Conservation (phyloP, 2,888 invertebrate genomes). For the Parochlus steinenii region DNA sequence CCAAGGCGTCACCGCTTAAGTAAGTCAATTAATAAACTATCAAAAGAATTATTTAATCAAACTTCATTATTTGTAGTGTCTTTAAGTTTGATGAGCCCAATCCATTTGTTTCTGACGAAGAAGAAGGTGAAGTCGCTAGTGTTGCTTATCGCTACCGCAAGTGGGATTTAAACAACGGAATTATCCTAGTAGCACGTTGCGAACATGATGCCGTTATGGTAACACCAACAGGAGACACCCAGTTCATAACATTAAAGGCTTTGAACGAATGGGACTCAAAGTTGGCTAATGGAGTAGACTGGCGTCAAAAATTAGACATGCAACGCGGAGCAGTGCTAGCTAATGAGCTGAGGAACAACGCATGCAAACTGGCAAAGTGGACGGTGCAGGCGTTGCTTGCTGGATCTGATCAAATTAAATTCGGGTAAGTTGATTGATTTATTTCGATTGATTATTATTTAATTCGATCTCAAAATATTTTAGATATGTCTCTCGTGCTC, state of each 20-base stretch:
- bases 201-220: conserved; percentile 92
- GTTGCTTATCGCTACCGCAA: conserved; percentile 94
- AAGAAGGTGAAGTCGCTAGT: conserved; percentile 84
- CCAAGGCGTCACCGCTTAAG: conserved; percentile 1
- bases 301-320: conserved; percentile 94
- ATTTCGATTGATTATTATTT: no score
- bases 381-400: conserved; percentile 88
- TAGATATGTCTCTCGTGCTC: conserved; percentile 95
- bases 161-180: conserved; percentile 88
- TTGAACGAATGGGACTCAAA: conserved; percentile 99
- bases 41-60: conserved; percentile 2
- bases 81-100: conserved; percentile 81
- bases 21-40: conserved; percentile 1
- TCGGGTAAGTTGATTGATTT: no score
- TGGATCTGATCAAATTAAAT: conserved; percentile 93
- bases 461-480: no score
- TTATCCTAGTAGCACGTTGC: conserved; percentile 82
- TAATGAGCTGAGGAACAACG: conserved; percentile 95
- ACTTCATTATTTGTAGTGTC: conserved; percentile 12
- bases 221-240: conserved; percentile 73
- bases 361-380: conserved; percentile 99
- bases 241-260: conserved; percentile 91
- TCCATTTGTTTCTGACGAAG: conserved; percentile 85
- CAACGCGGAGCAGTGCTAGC: conserved; percentile 97
- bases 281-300: conserved; percentile 89